Base-by-base conservation (phyloP, 2,888 invertebrate genomes). In the Petrophora chlorosata region DNA sequence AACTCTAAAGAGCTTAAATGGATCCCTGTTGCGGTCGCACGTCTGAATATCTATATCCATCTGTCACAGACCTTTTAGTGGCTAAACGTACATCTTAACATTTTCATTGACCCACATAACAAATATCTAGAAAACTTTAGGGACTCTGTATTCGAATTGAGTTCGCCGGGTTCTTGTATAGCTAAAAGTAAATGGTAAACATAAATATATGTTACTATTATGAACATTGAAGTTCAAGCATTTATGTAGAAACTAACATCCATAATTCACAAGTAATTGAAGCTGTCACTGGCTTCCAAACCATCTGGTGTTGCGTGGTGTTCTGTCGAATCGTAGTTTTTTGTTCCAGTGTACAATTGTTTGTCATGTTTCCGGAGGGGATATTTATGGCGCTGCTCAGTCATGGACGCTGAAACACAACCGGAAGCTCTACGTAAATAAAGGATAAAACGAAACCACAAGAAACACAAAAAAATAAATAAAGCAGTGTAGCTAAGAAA, bases 331-430 rank as follows among this genome's bases (percentile, higher is more conserved):
- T 65, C 62, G 63, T 56, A 63, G 67, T 73, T 75, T 79, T 79
- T 79, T 73, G 71, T 68, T 64, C 67, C 58, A 73, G 73, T 68
- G 70, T 70, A 73, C 77, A 74, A 80, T 81, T 79, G 81, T 79
- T 79, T 76, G 79, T 76, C 77, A 79, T 74, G 76, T 74, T 79
- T 82, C 82, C 80, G 80, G 58, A 63, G 23, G 62, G 67, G 64
- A 72, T 69, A 79, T 81, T 82, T 80, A 81, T 76, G 67, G 72
- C 69, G 70, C 68, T 66, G 68, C 73, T 68, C 62, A 61, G 65
- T 67, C 64, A 72, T 71, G 76, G 67, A 65, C 66, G 62, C 56
- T 59, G 69, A 70, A 68, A 73, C 61, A 70, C 65, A 74, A 69
- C 66, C 70, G 79, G 75, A 79, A 76, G 63, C 71, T 74, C 70